A percentile compares a stretch with the other conserved stretches of the same genome.
Evolutionary conservation across 2,113 vertebrate genomes (phyloP).

Genomic region (Theristicus caerulescens): DNA sequence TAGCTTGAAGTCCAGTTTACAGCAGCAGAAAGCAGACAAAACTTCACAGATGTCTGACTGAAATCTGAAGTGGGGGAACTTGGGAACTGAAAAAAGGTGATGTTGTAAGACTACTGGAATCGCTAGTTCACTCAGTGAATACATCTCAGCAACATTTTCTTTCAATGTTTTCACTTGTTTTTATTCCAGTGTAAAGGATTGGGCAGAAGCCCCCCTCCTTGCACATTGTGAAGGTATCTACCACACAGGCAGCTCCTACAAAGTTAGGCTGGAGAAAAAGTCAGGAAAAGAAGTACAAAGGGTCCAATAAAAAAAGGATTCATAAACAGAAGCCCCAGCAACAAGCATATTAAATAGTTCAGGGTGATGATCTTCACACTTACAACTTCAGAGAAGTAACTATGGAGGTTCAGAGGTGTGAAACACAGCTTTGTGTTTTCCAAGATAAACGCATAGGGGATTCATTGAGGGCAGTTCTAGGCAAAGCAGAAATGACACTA

Average conservation of each 20-base stretch:
- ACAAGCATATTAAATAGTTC: background rate
- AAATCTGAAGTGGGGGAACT: background rate
- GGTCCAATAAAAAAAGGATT: background rate
- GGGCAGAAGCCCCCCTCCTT: background rate
- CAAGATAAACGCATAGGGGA: background rate
- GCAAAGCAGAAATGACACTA: background rate
- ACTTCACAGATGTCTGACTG: background rate
- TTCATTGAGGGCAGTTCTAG: background rate
- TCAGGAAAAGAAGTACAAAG: background rate
- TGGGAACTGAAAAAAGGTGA: background rate
- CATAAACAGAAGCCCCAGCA: background rate
- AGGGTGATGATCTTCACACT: background rate
- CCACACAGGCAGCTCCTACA: background rate
- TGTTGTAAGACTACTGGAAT: background rate
- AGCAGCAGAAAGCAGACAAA: background rate
- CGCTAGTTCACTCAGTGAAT: background rate
- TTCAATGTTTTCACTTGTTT: background rate
- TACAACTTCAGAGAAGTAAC: background rate
- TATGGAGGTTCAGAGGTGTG: background rate
- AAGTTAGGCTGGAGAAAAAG: background rate
- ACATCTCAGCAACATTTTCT: background rate
- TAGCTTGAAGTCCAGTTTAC: background rate
- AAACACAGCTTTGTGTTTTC: background rate
- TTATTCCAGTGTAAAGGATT: background rate
- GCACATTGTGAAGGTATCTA: background rate